A percentile compares a stretch with the other conserved stretches of the same genome.
phyloP scores from a whole-genome alignment of 2,797 vertebrate species.

The Gallinago nigripennis region DNA sequence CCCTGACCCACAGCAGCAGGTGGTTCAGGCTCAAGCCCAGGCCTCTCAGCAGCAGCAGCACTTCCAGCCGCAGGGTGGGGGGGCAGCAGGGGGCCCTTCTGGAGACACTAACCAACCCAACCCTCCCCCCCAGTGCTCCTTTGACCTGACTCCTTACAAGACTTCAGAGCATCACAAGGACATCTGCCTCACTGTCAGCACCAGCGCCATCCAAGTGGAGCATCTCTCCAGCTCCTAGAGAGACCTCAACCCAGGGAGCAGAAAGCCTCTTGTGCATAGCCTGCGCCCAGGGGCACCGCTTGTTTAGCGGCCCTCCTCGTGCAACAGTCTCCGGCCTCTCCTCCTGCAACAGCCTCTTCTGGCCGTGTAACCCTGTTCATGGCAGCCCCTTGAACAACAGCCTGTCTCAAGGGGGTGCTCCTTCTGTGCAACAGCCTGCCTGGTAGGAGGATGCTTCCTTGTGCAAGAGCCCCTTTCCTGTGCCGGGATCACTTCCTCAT shows the following conservation, averaged over 20 bases:
- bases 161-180: slow-evolving; percentile 93
- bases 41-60: slow-evolving; percentile 78
- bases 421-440: slow-evolving; percentile 61
- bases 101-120: slow-evolving; percentile 83
- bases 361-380: slow-evolving; percentile 54
- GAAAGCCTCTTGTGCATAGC: slow-evolving; percentile 67
- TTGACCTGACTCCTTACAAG: slow-evolving; percentile 97
- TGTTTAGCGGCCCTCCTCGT: slow-evolving; percentile 60
- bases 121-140: slow-evolving; percentile 87
- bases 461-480: slow-evolving; percentile 63
- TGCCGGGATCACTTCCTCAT: slow-evolving; percentile 59
- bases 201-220: slow-evolving; percentile 95
- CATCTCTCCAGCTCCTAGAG: slow-evolving; percentile 95
- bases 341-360: slow-evolving; percentile 61
- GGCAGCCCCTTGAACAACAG: slow-evolving; percentile 60
- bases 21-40: slow-evolving; percentile 73
- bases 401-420: slow-evolving; percentile 58
- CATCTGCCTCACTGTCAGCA: slow-evolving; percentile 97
- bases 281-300: slow-evolving; percentile 60
- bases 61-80: slow-evolving; percentile 78
- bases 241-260: slow-evolving; percentile 71
- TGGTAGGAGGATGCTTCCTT: slow-evolving; percentile 64
- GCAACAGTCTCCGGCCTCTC: slow-evolving; percentile 69
- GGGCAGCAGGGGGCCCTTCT: slow-evolving; percentile 78
- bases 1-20: slow-evolving; percentile 86